phyloP scores from a whole-genome alignment of 2,888 invertebrate genomes.

The Dryadula phaetusa region DNA sequence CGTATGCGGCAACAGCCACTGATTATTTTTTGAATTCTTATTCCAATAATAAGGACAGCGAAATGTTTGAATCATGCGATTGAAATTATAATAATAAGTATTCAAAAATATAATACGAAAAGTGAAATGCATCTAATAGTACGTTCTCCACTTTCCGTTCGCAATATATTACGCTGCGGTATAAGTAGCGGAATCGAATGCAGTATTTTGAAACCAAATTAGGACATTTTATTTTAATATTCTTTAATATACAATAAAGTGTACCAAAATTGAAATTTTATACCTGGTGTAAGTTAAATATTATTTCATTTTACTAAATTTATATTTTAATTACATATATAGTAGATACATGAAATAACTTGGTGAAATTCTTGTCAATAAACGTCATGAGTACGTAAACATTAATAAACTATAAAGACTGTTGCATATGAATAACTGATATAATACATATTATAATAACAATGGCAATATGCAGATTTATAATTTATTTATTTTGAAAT shows the following conservation, averaged over 20 bases:
- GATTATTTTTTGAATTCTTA: not conserved
- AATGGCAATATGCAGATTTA: slow-evolving; percentile 2
- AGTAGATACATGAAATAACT: not conserved
- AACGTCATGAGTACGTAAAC: slow-evolving; percentile 12
- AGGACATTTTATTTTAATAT: too few relatives aligned
- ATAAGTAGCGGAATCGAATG: not conserved
- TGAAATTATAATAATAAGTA: too few relatives aligned
- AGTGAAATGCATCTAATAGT: too few relatives aligned
- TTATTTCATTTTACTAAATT: not conserved
- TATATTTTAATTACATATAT: not conserved
- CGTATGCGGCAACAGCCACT: not conserved
- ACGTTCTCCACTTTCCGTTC: too few relatives aligned
- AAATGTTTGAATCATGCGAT: too few relatives aligned
- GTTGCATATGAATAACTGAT: slow-evolving; percentile 7
- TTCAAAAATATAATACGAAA: too few relatives aligned
- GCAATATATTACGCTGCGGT: too few relatives aligned
- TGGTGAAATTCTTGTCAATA: not conserved
- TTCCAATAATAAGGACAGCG: not conserved
- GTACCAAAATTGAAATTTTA: not conserved
- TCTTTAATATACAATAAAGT: too few relatives aligned
- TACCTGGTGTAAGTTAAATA: too few relatives aligned
- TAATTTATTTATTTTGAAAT: slow-evolving; percentile 5
- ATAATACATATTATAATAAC: slow-evolving; percentile 8
- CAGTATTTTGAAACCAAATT: too few relatives aligned
- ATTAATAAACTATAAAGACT: slow-evolving; percentile 1